A percentile compares a stretch with the other conserved stretches of the same genome.
phyloP scores from a whole-genome alignment of 2,888 invertebrate species.

The Lasioglossum malachurum region DNA sequence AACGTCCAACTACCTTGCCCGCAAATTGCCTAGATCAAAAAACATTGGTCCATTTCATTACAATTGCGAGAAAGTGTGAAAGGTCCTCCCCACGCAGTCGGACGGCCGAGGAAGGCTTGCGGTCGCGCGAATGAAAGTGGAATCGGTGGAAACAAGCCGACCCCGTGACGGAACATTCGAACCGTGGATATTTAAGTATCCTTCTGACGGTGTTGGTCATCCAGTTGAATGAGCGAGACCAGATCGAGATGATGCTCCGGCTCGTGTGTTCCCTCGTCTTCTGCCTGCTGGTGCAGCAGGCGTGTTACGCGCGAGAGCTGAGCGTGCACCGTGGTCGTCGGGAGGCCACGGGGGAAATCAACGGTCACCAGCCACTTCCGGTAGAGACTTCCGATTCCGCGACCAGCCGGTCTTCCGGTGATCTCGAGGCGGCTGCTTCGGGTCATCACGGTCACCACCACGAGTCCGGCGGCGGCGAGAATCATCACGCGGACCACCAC shows the following conservation, averaged over 20 bases:
- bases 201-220: constrained; percentile 62
- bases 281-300: constrained; percentile 48
- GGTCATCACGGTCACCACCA: constrained; percentile 85
- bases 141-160: constrained; percentile 57
- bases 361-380: neutral
- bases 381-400: neutral
- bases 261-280: constrained; percentile 42
- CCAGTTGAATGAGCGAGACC: constrained; percentile 74
- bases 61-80: constrained; percentile 71
- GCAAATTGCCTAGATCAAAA: constrained; percentile 4
- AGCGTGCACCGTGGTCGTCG: constrained; percentile 42
- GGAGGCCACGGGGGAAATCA: constrained; percentile 16
- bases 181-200: constrained; percentile 80
- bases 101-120: constrained; percentile 51
- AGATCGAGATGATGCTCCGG: constrained; percentile 75
- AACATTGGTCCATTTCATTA: constrained; percentile 38
- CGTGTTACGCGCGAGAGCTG: constrained; percentile 70
- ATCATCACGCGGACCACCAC: constrained; percentile 89
- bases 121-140: constrained; percentile 69
- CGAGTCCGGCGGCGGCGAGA: constrained; percentile 90
- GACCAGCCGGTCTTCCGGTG: constrained; percentile 36
- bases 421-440: constrained; percentile 75
- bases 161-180: constrained; percentile 64
- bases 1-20: neutral
- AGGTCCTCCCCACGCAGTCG: constrained; percentile 18